Evolutionary conservation across 2,888 invertebrate species (phyloP).

Genomic region (Cryptops parisi): DNA sequence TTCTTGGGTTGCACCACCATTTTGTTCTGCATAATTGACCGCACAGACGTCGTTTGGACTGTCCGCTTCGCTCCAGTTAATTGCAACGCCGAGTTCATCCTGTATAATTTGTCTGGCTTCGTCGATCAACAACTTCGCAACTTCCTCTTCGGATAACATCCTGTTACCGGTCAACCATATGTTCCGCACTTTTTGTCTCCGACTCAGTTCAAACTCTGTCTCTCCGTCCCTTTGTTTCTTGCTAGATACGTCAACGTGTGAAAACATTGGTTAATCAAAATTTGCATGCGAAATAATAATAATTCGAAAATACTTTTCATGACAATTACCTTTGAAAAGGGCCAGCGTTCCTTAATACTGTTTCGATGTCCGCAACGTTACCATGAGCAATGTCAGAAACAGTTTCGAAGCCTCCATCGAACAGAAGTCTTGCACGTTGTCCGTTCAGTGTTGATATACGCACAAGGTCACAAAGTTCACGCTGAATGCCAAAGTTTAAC

Average conservation of each 20-base stretch:
- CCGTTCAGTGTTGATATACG: conserved; percentile 68
- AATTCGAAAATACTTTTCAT: not conserved
- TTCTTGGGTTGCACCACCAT: too few species aligned
- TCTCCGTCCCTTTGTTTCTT: conserved; percentile 58
- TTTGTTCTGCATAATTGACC: too few species aligned
- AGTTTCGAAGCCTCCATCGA: conserved; percentile 60
- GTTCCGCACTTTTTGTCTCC: conserved; percentile 51
- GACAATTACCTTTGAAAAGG: conserved; percentile 59
- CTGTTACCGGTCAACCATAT: conserved; percentile 65
- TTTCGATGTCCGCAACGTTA: conserved; percentile 51
- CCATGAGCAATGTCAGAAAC: conserved; percentile 64
- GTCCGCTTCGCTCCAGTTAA: conserved; percentile 17
- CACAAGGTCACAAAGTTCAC: conserved; percentile 82
- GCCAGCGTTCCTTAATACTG: conserved; percentile 55
- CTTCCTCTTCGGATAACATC: conserved; percentile 65
- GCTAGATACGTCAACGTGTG: too few species aligned
- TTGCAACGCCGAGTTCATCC: conserved; percentile 53
- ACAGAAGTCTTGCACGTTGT: conserved; percentile 66
- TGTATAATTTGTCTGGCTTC: conserved; percentile 59
- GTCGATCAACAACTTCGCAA: conserved; percentile 56
- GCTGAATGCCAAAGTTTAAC: conserved; percentile 82
- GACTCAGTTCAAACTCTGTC: conserved; percentile 45
- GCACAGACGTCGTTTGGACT: not conserved
- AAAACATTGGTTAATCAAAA: too few species aligned
- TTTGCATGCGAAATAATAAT: not conserved